Evolutionary conservation across 1,140 invertebrate genomes (phyloP), one percentile per base, ranked within the genome.

Genomic region (Radopholus similis): DNA sequence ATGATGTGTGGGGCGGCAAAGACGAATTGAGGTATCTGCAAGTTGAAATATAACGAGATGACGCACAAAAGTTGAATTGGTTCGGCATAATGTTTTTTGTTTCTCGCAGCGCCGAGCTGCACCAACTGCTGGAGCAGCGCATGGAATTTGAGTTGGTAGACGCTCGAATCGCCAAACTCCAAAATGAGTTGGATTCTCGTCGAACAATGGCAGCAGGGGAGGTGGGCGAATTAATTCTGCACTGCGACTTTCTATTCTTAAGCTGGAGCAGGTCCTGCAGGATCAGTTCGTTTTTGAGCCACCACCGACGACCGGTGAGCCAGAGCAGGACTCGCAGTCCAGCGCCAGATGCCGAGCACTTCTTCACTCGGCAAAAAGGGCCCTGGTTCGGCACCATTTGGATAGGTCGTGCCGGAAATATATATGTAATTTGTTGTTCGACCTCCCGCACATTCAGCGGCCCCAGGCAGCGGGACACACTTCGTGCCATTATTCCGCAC

Each of bases 271-370:
- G 40, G 34, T 62, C 6, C 32, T 9, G 18, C 23, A 28, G 5
- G 34, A n/a, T 3, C 40, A 21, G n/a, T 62, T 21, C 42, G 8
- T 62, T n/a, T 47, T 51, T 42, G 59, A 62, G 30, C 49, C 35
- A 34, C 40, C 59, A 32, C 18, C 18, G 9, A 35, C 4, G 11
- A 35, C 37, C 21, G 37, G 34, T 38, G 57, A 60, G 35, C 30
- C 32, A 2, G 57, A 60, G 28, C 18, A 42, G 38, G 35, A 60
- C 26, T 44, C 35, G 44, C 21, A 42, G 30, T 15, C 18, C 34
- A 47, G 59, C 34, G 59, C 59, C 32, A 35, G 59, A 21, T 62
- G 59, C 49, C 21, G 59, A 49, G 26, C 59, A n/a, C 13, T 62
- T 47, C 28, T 62, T 9, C 11, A 3, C 30, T 4, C 4, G 6